Base-by-base conservation (phyloP, 1,140 invertebrate species). In the Heliconius hermathena region DNA sequence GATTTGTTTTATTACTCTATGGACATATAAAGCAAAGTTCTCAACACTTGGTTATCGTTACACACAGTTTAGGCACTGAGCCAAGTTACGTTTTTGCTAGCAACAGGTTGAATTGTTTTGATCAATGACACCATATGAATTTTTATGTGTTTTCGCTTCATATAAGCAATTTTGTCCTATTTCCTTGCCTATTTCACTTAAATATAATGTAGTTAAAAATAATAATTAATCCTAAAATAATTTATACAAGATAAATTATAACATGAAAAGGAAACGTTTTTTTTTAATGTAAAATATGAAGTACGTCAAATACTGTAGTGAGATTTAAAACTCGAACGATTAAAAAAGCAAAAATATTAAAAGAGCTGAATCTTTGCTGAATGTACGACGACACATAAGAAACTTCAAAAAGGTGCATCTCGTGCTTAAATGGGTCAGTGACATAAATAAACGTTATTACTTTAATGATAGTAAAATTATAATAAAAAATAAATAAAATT, bases 21-120 rank as follows among this genome's bases (percentile, higher is more conserved):
- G 22, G 60, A 66, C 60, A 66, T 66, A 66, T 66, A 66, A 66
- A 66, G 60, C 60, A 66, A 66, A 29, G 22, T 16, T 66, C 60
- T 16, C 60, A 29, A 66, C 26, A 29, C 60, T 66, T n/a, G 60
- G 60, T 66, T 38, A 41, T 8, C 74, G 54, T 75, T 52, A 77
- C 66, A 52, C 26, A 66, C 60, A 29, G 26, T 41, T 71, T 72
- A 78, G 77, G 77, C 77, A 78, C 33, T 78, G 20, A 73, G 77
- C 77, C 77, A 78, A 78, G 71, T 57, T 66, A 60, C 52, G 52
- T 57, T 74, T 49, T 54, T 57, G 57, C 26, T 41, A 74, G 72
- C 77, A 78, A 78, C 77, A 78, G 77, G 77, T 78, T 78, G 77
- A 78, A 36, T 78, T 46, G 54, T 78, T 49, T 78, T 66, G 26